Evolutionary conservation across 2,113 vertebrate species (phyloP), one percentile per base, ranked within the genome.

Genomic region (Perognathus longimembris): DNA sequence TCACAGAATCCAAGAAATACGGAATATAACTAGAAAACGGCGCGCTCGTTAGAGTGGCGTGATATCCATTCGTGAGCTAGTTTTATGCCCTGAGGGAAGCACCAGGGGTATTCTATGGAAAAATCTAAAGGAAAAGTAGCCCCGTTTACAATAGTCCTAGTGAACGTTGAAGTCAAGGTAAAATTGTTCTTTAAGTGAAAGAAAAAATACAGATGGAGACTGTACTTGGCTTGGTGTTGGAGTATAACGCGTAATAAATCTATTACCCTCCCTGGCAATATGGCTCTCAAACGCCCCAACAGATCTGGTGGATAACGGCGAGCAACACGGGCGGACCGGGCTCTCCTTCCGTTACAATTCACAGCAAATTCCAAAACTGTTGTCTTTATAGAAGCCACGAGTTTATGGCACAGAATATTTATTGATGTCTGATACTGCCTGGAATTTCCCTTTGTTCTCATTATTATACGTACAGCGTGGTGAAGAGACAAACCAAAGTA

Each of bases 301-400:
- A 54, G 5, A 45, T 26, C 77, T 12, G 17, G 38, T 67, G 54
- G 24, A 57, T 83, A 66, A 24, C 30, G 50, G 32, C 0, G 10
- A 80, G 1, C 2, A 42, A 82, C 88, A 74, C 76, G 10, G 38
- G 42, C 66, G 3, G 57, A 42, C 34, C 18, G 34, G 5, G 21
- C 38, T 11, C 75, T 81, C 71, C 61, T 90, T 88, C 17, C 71
- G 66, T 24, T 80, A 80, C 78, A 85, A 74, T 63, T 76, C 71
- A 64, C 5, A 30, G 14, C 1, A 87, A 83, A 26, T 24, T 50
- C 84, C 61, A 74, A 36, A 85, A 74, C 8, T 8, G 7, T 59
- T 82, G 89, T 45, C 6, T 83, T 86, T 59, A 30, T 45, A 70
- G 42, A 45, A 84, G 66, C 6, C 3, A 18, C 40, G 76, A 36